A percentile compares a stretch with the other conserved stretches of the same genome.
These are phyloP conservation scores for Danaus chrysippus DNA, from an alignment of 2,888 invertebrate genomes.

Conservation along the genomic window DNA sequence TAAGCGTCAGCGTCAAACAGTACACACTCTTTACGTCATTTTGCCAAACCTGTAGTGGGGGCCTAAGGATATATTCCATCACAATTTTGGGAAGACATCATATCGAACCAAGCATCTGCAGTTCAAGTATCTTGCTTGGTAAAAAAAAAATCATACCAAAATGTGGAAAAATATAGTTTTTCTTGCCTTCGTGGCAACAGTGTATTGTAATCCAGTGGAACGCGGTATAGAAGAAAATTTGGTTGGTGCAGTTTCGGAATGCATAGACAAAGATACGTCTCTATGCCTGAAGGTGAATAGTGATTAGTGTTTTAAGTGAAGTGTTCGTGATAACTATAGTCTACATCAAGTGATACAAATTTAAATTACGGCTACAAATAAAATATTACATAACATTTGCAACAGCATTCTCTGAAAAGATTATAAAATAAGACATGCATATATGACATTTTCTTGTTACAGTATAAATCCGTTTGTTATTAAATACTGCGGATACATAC, in stretches of 20 bases:
- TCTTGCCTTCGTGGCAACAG: slow-evolving; percentile 62
- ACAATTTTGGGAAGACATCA: slow-evolving; percentile 72
- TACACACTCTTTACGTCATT: slow-evolving; percentile 63
- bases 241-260: slow-evolving; percentile 73
- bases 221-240: slow-evolving; percentile 66
- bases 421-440: too few species aligned
- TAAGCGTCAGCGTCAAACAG: slow-evolving; percentile 51
- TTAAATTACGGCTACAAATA: background rate
- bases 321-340: slow-evolving; percentile 30
- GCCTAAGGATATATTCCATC: slow-evolving; percentile 71
- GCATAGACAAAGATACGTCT: slow-evolving; percentile 78
- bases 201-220: slow-evolving; percentile 62
- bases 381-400: background rate
- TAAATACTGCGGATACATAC: too few species aligned
- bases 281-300: slow-evolving; percentile 81
- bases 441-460: too few species aligned
- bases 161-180: slow-evolving; percentile 64
- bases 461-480: too few species aligned
- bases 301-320: slow-evolving; percentile 40
- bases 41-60: slow-evolving; percentile 61
- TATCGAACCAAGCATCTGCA: slow-evolving; percentile 63
- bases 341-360: background rate
- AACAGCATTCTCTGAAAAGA: too few species aligned
- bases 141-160: slow-evolving; percentile 38
- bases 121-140: slow-evolving; percentile 47